Percentiles rank a stretch among this genome's conserved stretches.
These are phyloP conservation scores for Mirounga angustirostris DNA, from an alignment of 2,113 vertebrate genomes.

Conservation along the genomic window DNA sequence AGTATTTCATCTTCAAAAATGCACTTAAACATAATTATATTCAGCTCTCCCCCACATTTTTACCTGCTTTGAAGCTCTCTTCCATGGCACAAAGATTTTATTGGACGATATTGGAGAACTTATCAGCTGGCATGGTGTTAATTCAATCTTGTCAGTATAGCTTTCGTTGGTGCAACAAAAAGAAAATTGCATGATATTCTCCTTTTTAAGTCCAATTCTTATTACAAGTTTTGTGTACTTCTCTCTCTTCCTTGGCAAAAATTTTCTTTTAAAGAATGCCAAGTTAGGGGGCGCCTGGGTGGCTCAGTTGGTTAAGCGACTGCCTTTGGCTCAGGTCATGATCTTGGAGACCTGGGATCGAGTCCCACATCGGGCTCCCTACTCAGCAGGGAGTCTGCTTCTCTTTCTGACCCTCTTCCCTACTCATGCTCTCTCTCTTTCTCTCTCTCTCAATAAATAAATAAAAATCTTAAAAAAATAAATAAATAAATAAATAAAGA, in stretches of 20 bases:
- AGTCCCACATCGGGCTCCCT: too few relatives aligned
- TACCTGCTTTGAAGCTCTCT: neutral
- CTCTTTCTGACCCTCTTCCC: too few relatives aligned
- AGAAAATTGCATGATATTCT: neutral
- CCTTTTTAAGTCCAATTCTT: neutral
- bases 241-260: slow-evolving; percentile 21
- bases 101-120: neutral
- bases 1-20: slow-evolving; percentile 42
- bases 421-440: too few relatives aligned
- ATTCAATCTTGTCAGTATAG: neutral
- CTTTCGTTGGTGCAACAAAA: slow-evolving; percentile 29
- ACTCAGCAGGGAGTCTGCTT: too few relatives aligned
- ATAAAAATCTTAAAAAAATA: too few relatives aligned
- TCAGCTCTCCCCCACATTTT: neutral
- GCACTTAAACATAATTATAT: neutral
- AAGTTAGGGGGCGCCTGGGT: neutral
- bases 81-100: neutral
- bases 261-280: neutral
- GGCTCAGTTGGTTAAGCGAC: too few relatives aligned
- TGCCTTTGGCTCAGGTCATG: too few relatives aligned
- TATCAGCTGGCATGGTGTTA: neutral
- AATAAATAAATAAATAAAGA: neutral
- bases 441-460: too few relatives aligned
- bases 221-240: neutral
- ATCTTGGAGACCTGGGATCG: too few relatives aligned